Evolutionary conservation across 2,797 vertebrate species (phyloP), one percentile per base, ranked within the genome.

Genomic region (Tenualosa thibaudeaui): DNA sequence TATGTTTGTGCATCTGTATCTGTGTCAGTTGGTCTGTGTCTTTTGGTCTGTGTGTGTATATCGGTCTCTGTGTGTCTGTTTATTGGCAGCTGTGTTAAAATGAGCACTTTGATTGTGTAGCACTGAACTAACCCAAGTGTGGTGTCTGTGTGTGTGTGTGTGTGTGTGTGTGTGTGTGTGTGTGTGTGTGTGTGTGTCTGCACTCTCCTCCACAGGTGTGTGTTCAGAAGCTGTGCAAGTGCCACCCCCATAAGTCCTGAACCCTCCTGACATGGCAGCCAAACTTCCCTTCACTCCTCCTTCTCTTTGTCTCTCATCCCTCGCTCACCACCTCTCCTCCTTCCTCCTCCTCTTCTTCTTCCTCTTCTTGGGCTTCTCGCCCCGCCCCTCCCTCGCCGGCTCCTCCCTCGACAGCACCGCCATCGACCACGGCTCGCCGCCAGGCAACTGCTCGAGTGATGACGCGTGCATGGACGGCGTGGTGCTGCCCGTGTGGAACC

Each of bases 401-500:
- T 53, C 53, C 88, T 87, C 92, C 17, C 89, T 43, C 3, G 85
- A 85, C 62, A 81, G 85, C 58, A 12, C 3, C 12, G 9, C 13
- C 49, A 50, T 0, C 7, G 50, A 12, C 86, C 3, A 62, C 93
- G 0, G 88, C 51, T 2, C 12, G 2, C 0, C 86, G 3, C 68
- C 93, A 0, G 88, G 82, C 9, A 96, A 96, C 92, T 96, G 95
- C 87, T 94, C 95, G 65, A 94, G 92, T 2, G 90, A 92, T 65
- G 88, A 94, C 83, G 93, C 93, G 91, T 97, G 96, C 88, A 93
- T 94, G 0, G 95, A 96, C 31, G 96, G 96, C 0, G 95, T 97
- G 56, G 93, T 97, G 75, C 92, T 97, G 60, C 96, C 96, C 9
- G 89, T 96, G 83, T 97, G 96, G 96, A 96, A 96, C 88, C 96